These are phyloP conservation scores for Synanthedon tipuliformis DNA, from an alignment of 2,888 invertebrate genomes.

Conservation along the genomic window DNA sequence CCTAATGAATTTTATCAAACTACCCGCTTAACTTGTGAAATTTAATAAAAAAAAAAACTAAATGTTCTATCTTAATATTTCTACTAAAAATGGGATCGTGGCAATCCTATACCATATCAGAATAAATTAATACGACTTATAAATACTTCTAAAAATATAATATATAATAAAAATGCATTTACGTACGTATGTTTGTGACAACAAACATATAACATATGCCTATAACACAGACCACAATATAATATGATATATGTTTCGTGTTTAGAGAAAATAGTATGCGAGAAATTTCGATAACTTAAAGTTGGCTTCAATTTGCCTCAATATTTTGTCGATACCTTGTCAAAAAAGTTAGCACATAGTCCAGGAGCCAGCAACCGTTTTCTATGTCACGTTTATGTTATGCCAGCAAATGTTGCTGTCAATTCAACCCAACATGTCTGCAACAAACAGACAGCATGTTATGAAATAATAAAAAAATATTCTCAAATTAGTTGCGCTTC, in stretches of 20 bases:
- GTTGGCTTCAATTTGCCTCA: too few species aligned
- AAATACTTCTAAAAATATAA: not conserved
- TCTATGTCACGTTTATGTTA: too few species aligned
- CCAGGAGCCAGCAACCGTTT: too few species aligned
- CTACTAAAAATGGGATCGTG: slow-evolving; percentile 18
- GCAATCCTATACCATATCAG: slow-evolving; percentile 36
- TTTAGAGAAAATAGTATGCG: not conserved
- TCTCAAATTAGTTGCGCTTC: too few species aligned
- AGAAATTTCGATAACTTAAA: too few species aligned
- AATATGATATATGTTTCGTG: slow-evolving; percentile 3
- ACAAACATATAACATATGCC: slow-evolving; percentile 25
- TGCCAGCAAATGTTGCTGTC: too few species aligned
- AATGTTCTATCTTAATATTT: not conserved
- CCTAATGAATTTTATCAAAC: too few species aligned
- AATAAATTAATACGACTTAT: slow-evolving; percentile 9
- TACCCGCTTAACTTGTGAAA: not conserved
- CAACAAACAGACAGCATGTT: too few species aligned
- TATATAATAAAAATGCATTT: slow-evolving; percentile 8
- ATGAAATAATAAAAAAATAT: too few species aligned
- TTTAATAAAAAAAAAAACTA: not conserved
- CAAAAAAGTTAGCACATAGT: too few species aligned
- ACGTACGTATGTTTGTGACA: slow-evolving; percentile 1
- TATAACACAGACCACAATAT: slow-evolving; percentile 45
- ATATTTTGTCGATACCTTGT: too few species aligned
- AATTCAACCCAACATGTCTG: too few species aligned